phyloP scores from a whole-genome alignment of 2,113 vertebrate genomes.

The Pica pica region DNA sequence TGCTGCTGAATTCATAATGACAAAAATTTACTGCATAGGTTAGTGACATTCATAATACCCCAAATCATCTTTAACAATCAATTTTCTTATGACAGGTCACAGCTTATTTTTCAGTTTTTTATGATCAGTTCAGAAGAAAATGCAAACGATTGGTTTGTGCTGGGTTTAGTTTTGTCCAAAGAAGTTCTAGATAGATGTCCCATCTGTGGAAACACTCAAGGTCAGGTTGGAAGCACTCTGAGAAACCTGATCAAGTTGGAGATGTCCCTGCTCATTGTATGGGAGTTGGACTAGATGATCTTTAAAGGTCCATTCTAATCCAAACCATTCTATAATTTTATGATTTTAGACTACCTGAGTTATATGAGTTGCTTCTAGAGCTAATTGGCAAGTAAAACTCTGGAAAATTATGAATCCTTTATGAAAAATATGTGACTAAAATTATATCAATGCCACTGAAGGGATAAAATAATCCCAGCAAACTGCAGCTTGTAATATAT shows the following conservation, averaged over 20 bases:
- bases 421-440: not conserved
- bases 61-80: not conserved
- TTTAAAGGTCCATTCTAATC: not conserved
- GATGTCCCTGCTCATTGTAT: not conserved
- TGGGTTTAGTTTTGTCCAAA: not conserved
- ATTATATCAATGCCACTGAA: not conserved
- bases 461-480: not conserved
- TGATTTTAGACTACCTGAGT: not conserved
- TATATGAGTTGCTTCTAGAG: not conserved
- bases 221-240: not conserved
- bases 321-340: not conserved
- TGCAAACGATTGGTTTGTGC: not conserved
- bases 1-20: not conserved
- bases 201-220: not conserved
- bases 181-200: not conserved
- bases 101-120: not conserved
- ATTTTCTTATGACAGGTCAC: not conserved
- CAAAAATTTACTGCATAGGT: not conserved
- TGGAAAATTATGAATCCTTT: not conserved
- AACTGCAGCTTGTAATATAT: not conserved
- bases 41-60: not conserved
- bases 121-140: not conserved
- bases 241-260: not conserved
- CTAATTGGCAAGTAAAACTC: not conserved
- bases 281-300: not conserved